Conservation (phyloP, 2,888 invertebrate species). For the Criorhina ranunculi region DNA sequence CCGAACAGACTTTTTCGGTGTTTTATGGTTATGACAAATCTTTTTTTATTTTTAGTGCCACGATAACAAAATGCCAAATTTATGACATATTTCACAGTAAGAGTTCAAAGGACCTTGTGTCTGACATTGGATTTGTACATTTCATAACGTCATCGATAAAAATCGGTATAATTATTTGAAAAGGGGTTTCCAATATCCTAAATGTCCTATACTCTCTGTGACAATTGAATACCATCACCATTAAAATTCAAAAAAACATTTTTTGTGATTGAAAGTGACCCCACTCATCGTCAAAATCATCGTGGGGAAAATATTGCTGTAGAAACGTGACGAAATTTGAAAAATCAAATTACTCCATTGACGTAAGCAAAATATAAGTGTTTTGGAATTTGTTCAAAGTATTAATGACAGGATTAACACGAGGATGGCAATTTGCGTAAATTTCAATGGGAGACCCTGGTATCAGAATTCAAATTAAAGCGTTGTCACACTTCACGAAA, state of each 20-base stretch:
- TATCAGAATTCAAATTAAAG: neutral
- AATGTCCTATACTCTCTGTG: too few relatives aligned
- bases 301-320: constrained; percentile 3
- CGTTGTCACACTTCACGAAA: neutral
- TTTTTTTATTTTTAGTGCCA: neutral
- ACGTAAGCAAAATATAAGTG: constrained; percentile 32
- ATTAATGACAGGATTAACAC: constrained; percentile 55
- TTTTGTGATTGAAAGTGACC: constrained; percentile 32
- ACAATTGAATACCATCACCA: constrained; percentile 8
- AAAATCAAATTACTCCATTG: constrained; percentile 59
- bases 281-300: constrained; percentile 5
- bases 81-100: neutral
- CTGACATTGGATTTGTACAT: neutral
- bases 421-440: constrained; percentile 41
- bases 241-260: constrained; percentile 31
- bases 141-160: constrained; percentile 2
- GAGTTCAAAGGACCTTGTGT: constrained; percentile 16
- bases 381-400: constrained; percentile 32
- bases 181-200: too few relatives aligned
- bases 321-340: constrained; percentile 51
- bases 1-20: neutral
- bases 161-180: constrained; percentile 3
- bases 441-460: constrained; percentile 6
- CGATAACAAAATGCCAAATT: constrained; percentile 16
- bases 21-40: constrained; percentile 3